Percentiles rank a stretch among this genome's conserved stretches.
phyloP scores from a whole-genome alignment of 2,797 vertebrate species.

The Acrossocheilus fasciatus region DNA sequence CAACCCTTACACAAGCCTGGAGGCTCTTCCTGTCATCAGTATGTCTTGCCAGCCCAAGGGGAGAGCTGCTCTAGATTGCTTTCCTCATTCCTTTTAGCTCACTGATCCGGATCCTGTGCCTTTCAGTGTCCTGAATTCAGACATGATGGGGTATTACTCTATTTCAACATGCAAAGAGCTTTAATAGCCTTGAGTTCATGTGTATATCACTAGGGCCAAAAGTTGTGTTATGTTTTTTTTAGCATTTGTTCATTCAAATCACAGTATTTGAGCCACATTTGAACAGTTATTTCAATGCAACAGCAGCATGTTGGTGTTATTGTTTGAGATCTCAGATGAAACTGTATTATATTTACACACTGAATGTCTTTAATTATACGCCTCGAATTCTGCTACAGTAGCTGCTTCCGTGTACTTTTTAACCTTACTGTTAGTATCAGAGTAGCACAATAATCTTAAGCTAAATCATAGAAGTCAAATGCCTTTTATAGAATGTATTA shows the following conservation, averaged over 20 bases:
- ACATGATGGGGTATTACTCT: conserved; percentile 27
- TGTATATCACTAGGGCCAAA: conserved; percentile 18
- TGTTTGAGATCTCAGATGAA: conserved; percentile 54
- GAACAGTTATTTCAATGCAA: conserved; percentile 10
- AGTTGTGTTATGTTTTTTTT: not conserved
- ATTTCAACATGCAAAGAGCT: conserved; percentile 12
- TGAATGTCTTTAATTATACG: conserved; percentile 55
- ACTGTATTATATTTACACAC: conserved; percentile 51
- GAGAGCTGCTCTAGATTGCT: conserved; percentile 61
- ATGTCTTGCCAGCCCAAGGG: conserved; percentile 3
- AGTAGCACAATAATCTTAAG: conserved; percentile 54
- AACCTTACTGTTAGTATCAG: conserved; percentile 57
- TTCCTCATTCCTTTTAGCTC: conserved; percentile 63
- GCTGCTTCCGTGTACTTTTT: conserved; percentile 42
- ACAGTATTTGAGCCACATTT: conserved; percentile 34
- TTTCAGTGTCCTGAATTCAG: conserved; percentile 67
- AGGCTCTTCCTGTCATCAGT: conserved; percentile 4
- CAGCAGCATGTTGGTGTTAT: conserved; percentile 52
- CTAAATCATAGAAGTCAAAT: conserved; percentile 52
- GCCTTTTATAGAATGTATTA: conserved; percentile 61
- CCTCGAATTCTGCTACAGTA: conserved; percentile 45
- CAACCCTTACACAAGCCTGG: conserved; percentile 33
- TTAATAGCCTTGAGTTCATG: not conserved
- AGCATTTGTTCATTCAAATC: conserved; percentile 59
- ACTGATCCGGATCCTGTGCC: conserved; percentile 72